A percentile compares a stretch with the other conserved stretches of the same genome.
These are phyloP conservation scores for Nudaria mundana DNA, from an alignment of 2,888 invertebrate genomes.

Conservation along the genomic window DNA sequence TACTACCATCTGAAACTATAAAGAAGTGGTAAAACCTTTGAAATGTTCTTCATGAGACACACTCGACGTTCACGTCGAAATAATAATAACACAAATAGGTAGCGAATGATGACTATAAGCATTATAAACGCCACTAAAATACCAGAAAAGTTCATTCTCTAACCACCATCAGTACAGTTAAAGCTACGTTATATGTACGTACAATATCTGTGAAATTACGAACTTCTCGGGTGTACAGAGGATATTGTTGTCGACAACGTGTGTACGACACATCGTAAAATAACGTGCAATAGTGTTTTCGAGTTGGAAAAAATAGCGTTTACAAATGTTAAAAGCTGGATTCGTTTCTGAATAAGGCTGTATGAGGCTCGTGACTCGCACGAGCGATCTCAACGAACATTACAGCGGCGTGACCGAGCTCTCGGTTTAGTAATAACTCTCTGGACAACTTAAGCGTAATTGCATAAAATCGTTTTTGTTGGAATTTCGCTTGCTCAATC, in stretches of 20 bases:
- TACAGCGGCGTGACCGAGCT: conserved; percentile 58
- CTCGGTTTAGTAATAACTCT: conserved; percentile 71
- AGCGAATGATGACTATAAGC: too few relatives aligned
- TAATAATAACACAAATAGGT: too few relatives aligned
- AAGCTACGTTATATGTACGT: too few relatives aligned
- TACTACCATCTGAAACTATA: too few relatives aligned
- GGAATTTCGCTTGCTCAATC: conserved; percentile 70
- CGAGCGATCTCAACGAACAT: conserved; percentile 40
- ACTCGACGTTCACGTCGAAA: too few relatives aligned
- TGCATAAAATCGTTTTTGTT: conserved; percentile 76
- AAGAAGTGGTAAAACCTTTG: too few relatives aligned
- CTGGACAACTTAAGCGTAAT: conserved; percentile 70
- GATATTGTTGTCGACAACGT: conserved; percentile 23
- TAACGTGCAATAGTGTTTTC: conserved; percentile 23
- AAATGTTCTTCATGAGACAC: too few relatives aligned
- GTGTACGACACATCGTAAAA: conserved; percentile 30
- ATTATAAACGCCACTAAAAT: too few relatives aligned
- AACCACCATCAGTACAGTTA: too few relatives aligned
- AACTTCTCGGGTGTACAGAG: too few relatives aligned
- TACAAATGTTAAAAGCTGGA: conserved; percentile 44
- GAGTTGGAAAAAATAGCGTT: conserved; percentile 36
- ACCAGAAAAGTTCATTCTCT: too few relatives aligned
- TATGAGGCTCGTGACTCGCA: conserved; percentile 64
- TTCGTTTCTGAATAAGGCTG: conserved; percentile 49
- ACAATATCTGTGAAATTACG: too few relatives aligned